phyloP scores from a whole-genome alignment of 2,888 invertebrate genomes.

The Dryococelus australis region DNA sequence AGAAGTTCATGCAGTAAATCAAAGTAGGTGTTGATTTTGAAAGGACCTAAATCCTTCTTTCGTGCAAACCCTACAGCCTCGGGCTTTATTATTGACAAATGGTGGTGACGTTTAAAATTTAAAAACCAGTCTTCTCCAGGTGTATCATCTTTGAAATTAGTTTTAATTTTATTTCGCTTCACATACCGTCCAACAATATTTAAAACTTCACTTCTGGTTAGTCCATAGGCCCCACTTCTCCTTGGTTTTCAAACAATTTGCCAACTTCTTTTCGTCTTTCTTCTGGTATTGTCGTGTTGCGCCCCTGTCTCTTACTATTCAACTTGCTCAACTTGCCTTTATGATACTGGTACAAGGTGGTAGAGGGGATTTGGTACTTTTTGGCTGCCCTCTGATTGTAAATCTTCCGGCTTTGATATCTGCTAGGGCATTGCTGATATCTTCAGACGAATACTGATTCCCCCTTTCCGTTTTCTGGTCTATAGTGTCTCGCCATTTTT shows the following conservation, averaged over 20 bases:
- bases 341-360: too few relatives aligned
- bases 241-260: neutral
- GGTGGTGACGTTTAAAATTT: neutral
- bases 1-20: neutral
- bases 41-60: neutral
- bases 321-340: too few relatives aligned
- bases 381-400: too few relatives aligned
- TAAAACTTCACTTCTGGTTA: neutral
- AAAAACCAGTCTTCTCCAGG: neutral
- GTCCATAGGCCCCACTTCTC: neutral
- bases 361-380: too few relatives aligned
- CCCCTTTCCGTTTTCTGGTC: too few relatives aligned
- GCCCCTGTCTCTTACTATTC: neutral
- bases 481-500: too few relatives aligned
- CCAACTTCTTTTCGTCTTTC: neutral
- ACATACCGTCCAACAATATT: neutral
- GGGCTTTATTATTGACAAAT: neutral
- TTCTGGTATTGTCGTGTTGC: neutral
- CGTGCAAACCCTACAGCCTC: neutral
- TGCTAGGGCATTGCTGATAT: too few relatives aligned
- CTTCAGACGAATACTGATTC: too few relatives aligned
- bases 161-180: neutral
- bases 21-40: neutral
- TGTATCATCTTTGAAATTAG: neutral
- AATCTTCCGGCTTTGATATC: too few relatives aligned